phyloP scores from a whole-genome alignment of 2,797 vertebrate species.

The Prunella strophiata region DNA sequence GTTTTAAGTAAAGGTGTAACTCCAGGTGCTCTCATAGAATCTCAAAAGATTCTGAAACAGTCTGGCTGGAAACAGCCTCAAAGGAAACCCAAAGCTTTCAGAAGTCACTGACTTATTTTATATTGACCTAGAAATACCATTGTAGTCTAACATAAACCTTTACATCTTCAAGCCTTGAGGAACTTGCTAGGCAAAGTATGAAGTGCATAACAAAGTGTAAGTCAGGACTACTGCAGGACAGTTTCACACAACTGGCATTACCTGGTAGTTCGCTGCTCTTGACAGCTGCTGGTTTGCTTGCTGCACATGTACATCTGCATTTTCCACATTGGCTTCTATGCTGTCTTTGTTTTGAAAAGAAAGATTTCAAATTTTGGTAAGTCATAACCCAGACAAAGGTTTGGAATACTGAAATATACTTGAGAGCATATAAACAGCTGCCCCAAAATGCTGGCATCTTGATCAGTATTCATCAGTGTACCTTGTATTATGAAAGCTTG shows the following conservation, averaged over 20 bases:
- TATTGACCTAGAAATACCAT: neutral
- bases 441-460: neutral
- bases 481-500: neutral
- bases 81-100: neutral
- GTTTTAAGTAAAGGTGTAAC: neutral
- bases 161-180: neutral
- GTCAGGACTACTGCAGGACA: neutral
- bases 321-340: conserved; percentile 96
- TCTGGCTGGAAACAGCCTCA: neutral
- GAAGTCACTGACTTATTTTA: neutral
- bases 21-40: neutral
- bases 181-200: neutral
- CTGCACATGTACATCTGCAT: conserved; percentile 86
- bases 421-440: neutral
- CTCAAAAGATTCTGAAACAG: neutral
- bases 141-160: neutral
- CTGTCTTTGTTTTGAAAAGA: conserved; percentile 79
- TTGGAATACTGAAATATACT: neutral
- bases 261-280: conserved; percentile 90
- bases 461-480: neutral
- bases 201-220: neutral
- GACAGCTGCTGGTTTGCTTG: conserved; percentile 89
- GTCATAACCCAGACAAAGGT: neutral
- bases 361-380: neutral
- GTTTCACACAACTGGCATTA: conserved; percentile 65